Evolutionary conservation across 2,113 vertebrate genomes (phyloP).

Genomic region (Caranx ignobilis): DNA sequence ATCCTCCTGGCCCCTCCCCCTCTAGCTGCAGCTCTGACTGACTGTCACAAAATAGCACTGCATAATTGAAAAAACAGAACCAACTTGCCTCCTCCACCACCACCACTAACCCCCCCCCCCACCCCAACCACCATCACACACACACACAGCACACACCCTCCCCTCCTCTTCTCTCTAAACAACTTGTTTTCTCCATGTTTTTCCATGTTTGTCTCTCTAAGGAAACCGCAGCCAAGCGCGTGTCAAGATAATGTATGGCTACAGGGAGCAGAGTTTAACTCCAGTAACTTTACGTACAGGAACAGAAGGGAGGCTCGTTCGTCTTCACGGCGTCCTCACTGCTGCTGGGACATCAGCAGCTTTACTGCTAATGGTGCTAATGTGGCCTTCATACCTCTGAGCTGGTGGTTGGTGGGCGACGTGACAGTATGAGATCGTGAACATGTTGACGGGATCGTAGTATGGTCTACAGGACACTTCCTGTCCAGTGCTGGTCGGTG

Average conservation of each 20-base stretch:
- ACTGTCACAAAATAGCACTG: constrained; percentile 67
- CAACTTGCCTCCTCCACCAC: constrained; percentile 35
- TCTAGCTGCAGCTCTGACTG: constrained; percentile 69
- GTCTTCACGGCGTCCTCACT: background rate
- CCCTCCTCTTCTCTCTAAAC: constrained; percentile 41
- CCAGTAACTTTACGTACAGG: background rate
- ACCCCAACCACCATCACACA: too few species aligned
- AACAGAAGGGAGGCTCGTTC: background rate
- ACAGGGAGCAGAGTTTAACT: constrained; percentile 19
- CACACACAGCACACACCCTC: background rate
- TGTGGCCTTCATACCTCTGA: background rate
- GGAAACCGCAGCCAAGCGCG: constrained; percentile 33
- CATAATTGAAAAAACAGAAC: constrained; percentile 72
- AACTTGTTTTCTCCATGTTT: constrained; percentile 51
- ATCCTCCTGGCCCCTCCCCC: constrained; percentile 46
- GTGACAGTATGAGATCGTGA: too few species aligned
- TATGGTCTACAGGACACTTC: too few species aligned
- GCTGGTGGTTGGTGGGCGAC: background rate
- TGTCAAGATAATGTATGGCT: constrained; percentile 31
- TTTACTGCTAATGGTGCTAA: constrained; percentile 1
- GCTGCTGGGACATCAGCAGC: background rate
- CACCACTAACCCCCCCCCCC: too few species aligned
- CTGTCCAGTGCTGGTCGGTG: too few species aligned
- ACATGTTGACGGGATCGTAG: too few species aligned
- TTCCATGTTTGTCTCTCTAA: constrained; percentile 13